These are phyloP conservation scores for Catharus ustulatus DNA, from an alignment of 2,797 vertebrate genomes.

Conservation along the genomic window DNA sequence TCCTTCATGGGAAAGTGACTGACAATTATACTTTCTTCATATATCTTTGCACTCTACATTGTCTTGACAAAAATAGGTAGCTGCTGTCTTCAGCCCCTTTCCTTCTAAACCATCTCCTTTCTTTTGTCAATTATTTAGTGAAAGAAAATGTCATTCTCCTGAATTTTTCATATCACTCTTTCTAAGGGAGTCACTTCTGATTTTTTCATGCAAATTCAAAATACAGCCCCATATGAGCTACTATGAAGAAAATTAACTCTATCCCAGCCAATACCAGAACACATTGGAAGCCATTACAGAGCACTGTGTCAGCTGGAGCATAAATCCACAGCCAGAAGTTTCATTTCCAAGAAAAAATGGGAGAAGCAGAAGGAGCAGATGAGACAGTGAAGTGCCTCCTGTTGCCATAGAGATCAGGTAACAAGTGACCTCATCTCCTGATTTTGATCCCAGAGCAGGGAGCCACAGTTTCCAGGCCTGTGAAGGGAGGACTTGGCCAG, in stretches of 20 bases:
- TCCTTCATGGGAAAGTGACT: conserved; percentile 54
- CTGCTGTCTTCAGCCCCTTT: not conserved
- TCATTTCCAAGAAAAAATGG: not conserved
- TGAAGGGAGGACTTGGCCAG: not conserved
- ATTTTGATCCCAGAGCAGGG: not conserved
- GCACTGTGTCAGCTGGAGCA: not conserved
- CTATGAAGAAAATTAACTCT: not conserved
- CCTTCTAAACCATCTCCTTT: not conserved
- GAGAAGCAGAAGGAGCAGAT: not conserved
- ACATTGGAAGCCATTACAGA: not conserved
- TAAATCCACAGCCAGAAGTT: not conserved
- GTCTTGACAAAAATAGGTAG: conserved; percentile 36
- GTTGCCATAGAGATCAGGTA: conserved; percentile 45
- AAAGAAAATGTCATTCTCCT: not conserved
- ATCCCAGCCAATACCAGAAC: not conserved
- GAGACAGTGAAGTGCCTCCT: not conserved
- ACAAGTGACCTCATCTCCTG: not conserved
- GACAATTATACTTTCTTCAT: conserved; percentile 56
- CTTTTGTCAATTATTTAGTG: not conserved
- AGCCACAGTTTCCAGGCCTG: not conserved
- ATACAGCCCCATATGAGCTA: not conserved
- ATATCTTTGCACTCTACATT: not conserved
- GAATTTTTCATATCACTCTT: conserved; percentile 13
- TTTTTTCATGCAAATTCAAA: not conserved
- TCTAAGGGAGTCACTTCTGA: not conserved